Evolutionary conservation across 2,888 invertebrate species (phyloP).

Genomic region (Tachystola acroxantha): DNA sequence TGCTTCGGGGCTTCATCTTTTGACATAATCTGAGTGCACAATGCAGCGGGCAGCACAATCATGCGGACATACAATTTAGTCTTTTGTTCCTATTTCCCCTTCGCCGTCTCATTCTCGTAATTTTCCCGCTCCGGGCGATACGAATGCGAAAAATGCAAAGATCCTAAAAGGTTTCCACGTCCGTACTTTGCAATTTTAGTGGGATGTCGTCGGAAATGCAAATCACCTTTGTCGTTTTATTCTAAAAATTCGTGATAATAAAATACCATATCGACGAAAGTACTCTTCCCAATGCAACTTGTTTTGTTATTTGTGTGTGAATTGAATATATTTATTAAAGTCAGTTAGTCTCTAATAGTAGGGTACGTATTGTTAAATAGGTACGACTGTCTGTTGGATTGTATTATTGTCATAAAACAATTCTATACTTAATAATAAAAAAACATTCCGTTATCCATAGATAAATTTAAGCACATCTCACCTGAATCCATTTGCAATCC

Average conservation of each 20-base stretch:
- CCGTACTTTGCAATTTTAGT: constrained; percentile 15
- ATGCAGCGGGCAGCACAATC: constrained; percentile 51
- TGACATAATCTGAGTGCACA: no score
- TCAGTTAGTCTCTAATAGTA: no score
- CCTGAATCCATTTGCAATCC: constrained; percentile 55
- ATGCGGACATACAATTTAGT: constrained; percentile 38
- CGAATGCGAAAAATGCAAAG: constrained; percentile 42
- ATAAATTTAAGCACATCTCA: constrained; percentile 41
- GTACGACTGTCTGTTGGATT: no score
- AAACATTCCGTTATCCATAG: no score
- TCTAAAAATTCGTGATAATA: not conserved
- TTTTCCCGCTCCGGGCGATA: constrained; percentile 43
- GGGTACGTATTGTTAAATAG: no score
- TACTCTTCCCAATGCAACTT: no score
- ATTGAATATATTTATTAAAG: no score
- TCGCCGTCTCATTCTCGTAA: constrained; percentile 30
- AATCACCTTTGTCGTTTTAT: not conserved
- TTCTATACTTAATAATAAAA: no score
- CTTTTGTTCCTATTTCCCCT: constrained; percentile 40
- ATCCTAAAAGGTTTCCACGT: constrained; percentile 28
- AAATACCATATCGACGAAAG: no score
- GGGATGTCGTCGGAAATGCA: constrained; percentile 4
- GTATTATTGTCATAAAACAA: no score
- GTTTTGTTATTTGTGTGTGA: no score
- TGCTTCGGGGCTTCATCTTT: no score